Evolutionary conservation across 2,113 vertebrate species (phyloP).

Genomic region (Bubo scandiacus): DNA sequence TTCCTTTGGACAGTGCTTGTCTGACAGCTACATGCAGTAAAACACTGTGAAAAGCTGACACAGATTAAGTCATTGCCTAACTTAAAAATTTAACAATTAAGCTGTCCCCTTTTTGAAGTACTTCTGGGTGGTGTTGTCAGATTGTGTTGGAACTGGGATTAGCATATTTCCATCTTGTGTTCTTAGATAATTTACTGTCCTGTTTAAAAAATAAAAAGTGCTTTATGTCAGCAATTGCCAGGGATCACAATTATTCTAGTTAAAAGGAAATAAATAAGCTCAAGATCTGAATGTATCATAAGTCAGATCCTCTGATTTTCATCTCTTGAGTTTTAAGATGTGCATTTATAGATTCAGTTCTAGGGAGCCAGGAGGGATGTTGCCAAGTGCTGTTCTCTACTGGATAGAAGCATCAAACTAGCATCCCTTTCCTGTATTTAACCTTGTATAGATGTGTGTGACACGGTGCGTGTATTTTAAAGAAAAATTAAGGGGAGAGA

Average conservation of each 20-base stretch:
- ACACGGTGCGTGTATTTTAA: neutral
- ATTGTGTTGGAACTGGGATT: neutral
- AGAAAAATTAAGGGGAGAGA: neutral
- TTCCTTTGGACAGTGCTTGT: neutral
- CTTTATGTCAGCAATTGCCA: neutral
- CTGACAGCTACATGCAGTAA: neutral
- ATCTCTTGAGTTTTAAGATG: neutral
- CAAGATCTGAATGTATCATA: neutral
- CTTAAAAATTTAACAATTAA: neutral
- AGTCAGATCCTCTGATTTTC: neutral
- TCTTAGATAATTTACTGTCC: neutral
- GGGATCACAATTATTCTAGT: neutral
- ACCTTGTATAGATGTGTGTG: neutral
- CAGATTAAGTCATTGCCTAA: neutral
- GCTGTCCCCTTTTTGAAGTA: neutral
- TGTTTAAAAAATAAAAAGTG: neutral
- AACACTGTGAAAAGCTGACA: neutral
- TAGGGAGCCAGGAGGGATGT: neutral
- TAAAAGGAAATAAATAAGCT: neutral
- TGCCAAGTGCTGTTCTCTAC: neutral
- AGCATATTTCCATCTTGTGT: neutral
- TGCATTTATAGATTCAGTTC: neutral
- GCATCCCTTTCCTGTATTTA: neutral
- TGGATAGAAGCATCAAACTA: neutral
- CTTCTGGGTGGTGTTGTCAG: neutral